phyloP scores from a whole-genome alignment of 2,888 invertebrate species.

The Agrochola lychnidis region DNA sequence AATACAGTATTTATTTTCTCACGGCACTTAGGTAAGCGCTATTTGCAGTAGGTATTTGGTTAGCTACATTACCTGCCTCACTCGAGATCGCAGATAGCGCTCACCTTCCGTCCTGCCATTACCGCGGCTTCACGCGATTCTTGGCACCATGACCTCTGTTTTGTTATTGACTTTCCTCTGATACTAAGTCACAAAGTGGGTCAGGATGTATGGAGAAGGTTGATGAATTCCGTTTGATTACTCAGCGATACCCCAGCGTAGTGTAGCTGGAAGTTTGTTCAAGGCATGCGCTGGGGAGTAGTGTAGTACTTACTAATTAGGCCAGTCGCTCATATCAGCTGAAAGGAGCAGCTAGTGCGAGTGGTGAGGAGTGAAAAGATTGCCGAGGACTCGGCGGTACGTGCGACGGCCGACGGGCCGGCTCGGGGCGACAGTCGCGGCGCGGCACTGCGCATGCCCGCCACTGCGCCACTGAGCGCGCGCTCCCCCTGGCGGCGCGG shows the following conservation, averaged over 20 bases:
- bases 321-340: constrained; percentile 45
- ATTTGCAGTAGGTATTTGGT: constrained; percentile 49
- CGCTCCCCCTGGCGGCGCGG: constrained; percentile 89
- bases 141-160: constrained; percentile 82
- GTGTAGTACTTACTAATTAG: constrained; percentile 56
- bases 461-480: constrained; percentile 89
- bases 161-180: constrained; percentile 83
- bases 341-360: constrained; percentile 68
- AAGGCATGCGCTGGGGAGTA: constrained; percentile 27
- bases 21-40: constrained; percentile 34
- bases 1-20: constrained; percentile 33
- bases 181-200: constrained; percentile 67
- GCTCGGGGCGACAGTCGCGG: constrained; percentile 59
- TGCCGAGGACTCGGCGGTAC: constrained; percentile 66
- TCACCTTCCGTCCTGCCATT: constrained; percentile 80
- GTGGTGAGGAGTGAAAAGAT: constrained; percentile 75
- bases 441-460: constrained; percentile 87
- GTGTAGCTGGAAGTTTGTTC: constrained; percentile 16
- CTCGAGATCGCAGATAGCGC: constrained; percentile 77
- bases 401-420: constrained; percentile 50
- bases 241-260: constrained; percentile 9
- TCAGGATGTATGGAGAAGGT: constrained; percentile 64
- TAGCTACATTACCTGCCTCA: constrained; percentile 62
- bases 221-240: constrained; percentile 51
- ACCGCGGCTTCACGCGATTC: constrained; percentile 83